Conservation (phyloP, 2,888 invertebrate species). For the Sericinus montela region DNA sequence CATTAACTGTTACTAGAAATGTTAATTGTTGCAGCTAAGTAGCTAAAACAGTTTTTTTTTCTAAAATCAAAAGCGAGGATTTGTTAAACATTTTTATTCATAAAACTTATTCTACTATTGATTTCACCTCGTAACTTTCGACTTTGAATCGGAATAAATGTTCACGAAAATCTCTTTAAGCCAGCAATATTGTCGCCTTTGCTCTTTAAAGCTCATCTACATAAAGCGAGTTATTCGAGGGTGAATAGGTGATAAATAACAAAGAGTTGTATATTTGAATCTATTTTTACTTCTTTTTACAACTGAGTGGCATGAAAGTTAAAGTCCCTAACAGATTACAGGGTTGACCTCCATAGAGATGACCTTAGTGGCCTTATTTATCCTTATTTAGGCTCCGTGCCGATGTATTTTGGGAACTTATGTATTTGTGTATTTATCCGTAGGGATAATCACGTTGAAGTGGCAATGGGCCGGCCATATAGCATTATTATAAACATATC, state of each 20-base stretch:
- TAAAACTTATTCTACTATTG: slow-evolving; percentile 16
- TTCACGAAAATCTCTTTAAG: slow-evolving; percentile 19
- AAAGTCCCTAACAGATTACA: no score
- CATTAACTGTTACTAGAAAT: no score
- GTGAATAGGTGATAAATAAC: slow-evolving; percentile 18
- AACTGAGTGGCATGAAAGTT: no score
- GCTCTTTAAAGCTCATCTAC: slow-evolving; percentile 19
- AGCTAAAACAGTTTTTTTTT: background rate
- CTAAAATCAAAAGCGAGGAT: background rate
- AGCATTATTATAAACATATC: no score
- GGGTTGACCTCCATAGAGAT: no score
- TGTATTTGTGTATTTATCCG: no score
- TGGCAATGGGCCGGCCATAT: no score
- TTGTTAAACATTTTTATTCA: slow-evolving; percentile 5
- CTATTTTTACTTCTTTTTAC: background rate
- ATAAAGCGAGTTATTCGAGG: slow-evolving; percentile 17
- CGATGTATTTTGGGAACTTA: no score
- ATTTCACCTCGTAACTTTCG: slow-evolving; percentile 13
- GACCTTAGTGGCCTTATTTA: no score
- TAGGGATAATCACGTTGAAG: no score
- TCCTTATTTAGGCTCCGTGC: no score
- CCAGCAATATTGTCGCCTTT: slow-evolving; percentile 20
- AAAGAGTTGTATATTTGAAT: slow-evolving; percentile 4
- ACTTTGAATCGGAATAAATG: slow-evolving; percentile 19
- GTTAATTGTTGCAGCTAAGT: no score